Conservation (phyloP, 2,888 invertebrate species). For the Scaptodrosophila latifasciaeformis region DNA sequence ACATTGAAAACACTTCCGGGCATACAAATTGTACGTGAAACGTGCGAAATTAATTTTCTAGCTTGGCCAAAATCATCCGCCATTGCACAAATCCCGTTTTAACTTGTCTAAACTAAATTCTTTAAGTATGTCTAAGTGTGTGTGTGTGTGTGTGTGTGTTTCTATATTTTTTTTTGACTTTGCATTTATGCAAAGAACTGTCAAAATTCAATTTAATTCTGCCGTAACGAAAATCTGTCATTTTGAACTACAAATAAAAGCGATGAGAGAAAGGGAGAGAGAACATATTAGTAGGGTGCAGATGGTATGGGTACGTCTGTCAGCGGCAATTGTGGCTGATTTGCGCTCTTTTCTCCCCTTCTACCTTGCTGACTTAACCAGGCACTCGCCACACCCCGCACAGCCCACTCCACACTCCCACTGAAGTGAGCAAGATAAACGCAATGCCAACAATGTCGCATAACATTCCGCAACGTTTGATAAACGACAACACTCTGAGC, state of each 20-base stretch:
- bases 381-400: too few relatives aligned
- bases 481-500: slow-evolving; percentile 36
- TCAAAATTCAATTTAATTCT: slow-evolving; percentile 67
- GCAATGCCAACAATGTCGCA: slow-evolving; percentile 25
- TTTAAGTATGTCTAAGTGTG: neutral
- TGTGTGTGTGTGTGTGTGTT: slow-evolving; percentile 4
- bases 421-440: slow-evolving; percentile 30
- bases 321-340: slow-evolving; percentile 64
- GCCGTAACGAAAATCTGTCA: slow-evolving; percentile 64
- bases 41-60: slow-evolving; percentile 61
- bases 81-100: neutral
- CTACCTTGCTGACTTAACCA: slow-evolving; percentile 6
- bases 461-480: slow-evolving; percentile 53
- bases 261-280: slow-evolving; percentile 39
- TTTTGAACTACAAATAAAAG: slow-evolving; percentile 67
- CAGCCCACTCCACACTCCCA: too few relatives aligned
- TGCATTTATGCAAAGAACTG: slow-evolving; percentile 53
- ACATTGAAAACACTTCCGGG: slow-evolving; percentile 57
- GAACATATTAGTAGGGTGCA: too few relatives aligned
- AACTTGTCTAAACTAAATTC: neutral
- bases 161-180: neutral
- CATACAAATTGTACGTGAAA: slow-evolving; percentile 58
- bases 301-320: slow-evolving; percentile 48
- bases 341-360: slow-evolving; percentile 54
- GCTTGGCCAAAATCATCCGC: slow-evolving; percentile 25